phyloP scores from a whole-genome alignment of 2,888 invertebrate species.

The Onthophagus sagittarius region DNA sequence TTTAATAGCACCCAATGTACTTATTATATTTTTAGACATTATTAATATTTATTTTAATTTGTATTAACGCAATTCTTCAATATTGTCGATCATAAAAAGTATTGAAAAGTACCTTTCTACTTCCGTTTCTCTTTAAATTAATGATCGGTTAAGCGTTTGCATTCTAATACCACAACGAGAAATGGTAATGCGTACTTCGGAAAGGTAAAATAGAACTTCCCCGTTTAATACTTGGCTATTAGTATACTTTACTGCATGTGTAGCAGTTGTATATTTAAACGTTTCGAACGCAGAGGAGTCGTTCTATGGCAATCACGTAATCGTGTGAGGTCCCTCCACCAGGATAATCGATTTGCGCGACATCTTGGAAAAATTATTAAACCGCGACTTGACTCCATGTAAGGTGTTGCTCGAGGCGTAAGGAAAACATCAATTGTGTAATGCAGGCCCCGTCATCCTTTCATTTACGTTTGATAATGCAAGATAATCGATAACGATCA shows the following conservation, averaged over 20 bases:
- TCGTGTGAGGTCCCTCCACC: not conserved
- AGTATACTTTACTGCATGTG: not conserved
- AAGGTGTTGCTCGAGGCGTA: not conserved
- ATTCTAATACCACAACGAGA: not conserved
- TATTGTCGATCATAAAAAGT: not conserved
- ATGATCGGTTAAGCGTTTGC: not conserved
- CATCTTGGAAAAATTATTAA: not conserved
- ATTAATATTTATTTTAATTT: no score
- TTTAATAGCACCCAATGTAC: not conserved
- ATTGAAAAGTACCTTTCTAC: not conserved
- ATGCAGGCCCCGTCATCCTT: constrained; percentile 6
- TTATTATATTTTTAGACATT: not conserved
- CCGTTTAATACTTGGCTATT: not conserved
- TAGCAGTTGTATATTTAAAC: not conserved
- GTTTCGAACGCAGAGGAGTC: not conserved
- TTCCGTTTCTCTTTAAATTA: not conserved
- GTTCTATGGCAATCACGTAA: not conserved
- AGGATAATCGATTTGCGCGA: not conserved
- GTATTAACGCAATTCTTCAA: not conserved
- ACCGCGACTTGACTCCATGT: not conserved
- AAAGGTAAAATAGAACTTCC: not conserved
- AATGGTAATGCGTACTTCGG: not conserved
- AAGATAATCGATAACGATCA: constrained; percentile 8
- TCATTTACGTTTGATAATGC: constrained; percentile 6
- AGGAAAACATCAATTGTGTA: constrained; percentile 9